Percentiles rank a stretch among this genome's conserved stretches.
phyloP scores from a whole-genome alignment of 2,113 vertebrate genomes.

The Anguilla japonica region DNA sequence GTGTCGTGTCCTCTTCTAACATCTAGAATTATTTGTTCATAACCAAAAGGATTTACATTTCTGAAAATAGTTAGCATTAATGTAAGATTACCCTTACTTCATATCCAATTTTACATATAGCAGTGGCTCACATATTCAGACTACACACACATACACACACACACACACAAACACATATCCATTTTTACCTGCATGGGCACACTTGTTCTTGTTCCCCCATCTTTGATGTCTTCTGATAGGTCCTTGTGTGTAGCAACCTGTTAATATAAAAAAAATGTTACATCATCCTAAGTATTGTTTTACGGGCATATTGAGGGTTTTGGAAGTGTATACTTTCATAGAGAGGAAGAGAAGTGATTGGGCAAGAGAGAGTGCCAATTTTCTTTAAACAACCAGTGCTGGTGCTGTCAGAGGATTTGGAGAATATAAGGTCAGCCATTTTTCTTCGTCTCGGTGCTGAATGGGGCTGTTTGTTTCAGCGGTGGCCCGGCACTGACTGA shows the following conservation, averaged over 20 bases:
- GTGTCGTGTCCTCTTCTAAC: too few species aligned
- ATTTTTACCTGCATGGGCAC: too few species aligned
- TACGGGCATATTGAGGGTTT: background rate
- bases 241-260: background rate
- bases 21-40: too few species aligned
- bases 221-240: background rate
- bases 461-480: slow-evolving; percentile 36
- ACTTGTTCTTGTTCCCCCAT: too few species aligned
- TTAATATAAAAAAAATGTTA: background rate
- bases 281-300: background rate
- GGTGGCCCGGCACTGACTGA: slow-evolving; percentile 33
- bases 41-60: too few species aligned
- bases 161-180: too few species aligned
- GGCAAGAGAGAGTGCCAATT: background rate
- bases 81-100: too few species aligned
- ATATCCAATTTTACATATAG: too few species aligned
- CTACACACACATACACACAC: too few species aligned
- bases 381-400: background rate
- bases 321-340: background rate
- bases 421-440: slow-evolving; percentile 54
- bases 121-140: too few species aligned
- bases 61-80: too few species aligned
- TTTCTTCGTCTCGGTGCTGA: slow-evolving; percentile 38
- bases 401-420: slow-evolving; percentile 29
- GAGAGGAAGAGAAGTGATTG: slow-evolving; percentile 4